Base-by-base conservation (phyloP, 2,113 vertebrate species). In the Rhinichthys klamathensis region DNA sequence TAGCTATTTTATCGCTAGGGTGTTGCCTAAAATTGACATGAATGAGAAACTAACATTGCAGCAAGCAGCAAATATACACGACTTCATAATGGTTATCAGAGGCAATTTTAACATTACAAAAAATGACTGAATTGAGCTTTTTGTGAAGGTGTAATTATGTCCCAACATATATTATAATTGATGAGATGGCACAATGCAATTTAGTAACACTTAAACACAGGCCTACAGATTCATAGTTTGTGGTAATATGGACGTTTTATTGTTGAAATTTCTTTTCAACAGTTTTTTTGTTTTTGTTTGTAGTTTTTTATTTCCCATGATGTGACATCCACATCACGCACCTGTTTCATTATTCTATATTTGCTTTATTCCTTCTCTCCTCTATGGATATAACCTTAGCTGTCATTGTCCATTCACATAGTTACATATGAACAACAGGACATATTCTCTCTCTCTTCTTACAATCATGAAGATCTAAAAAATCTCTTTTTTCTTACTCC, bases 381-480 rank as follows among this genome's bases (percentile, higher is more conserved):
- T 25, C 25, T 49, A 38, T 80, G 60, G 10, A 76, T 84, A 84
- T 76, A 84, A 76, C 84, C 32, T 86, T 86, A 88, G 90, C 79
- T 80, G 88, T 86, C 83, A 84, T 87, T 88, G 89, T 91, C 83
- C 82, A 65, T 81, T 73, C 80, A 91, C 92, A 91, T 84, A 18
- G 73, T 63, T 86, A 85, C 84, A 83, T 82, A 78, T 60, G n/a
- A 88, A 82, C 76, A 89, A 89, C 78, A n/a, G 76, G 73, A 16
- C 79, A 72, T 23, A 49, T 69, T 92, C 88, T 82, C 87, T 80
- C 87, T 73, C 49, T 83, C 67, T 86, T 88, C 85, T 89, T 89
- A 89, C 90, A 90, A 85, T 87, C 92, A 91, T 90, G 86, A 91
- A 91, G 83, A 75, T 87, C 86, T 70, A 83, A 75, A 30, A 67